Evolutionary conservation across 2,797 vertebrate genomes (phyloP), one percentile per base, ranked within the genome.

Genomic region (Clarias fuscus): DNA sequence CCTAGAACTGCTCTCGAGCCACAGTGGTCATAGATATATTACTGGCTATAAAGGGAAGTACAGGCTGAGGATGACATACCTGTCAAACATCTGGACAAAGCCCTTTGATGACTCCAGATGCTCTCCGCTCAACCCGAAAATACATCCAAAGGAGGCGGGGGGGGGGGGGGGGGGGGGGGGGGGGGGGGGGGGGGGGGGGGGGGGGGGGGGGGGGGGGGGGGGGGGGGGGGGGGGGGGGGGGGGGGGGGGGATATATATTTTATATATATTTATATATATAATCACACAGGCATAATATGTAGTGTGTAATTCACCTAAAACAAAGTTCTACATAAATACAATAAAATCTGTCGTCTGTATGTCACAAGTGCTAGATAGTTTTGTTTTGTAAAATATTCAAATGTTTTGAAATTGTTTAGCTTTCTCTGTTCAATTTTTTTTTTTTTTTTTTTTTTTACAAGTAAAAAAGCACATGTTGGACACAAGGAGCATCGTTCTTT

Each of bases 311-410:
- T 93, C 90, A 94, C 93, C 93, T 91, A 93, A 93, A 97, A 96
- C 95, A 95, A 89, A 73, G 93, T 95, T 95, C 94, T 96, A 97
- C 95, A 96, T 96, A 96, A 97, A 97, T 96, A 97, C 96, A 96
- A 95, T 95, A 92, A 95, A 95, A 92, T 94, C 92, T 94, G 94
- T 91, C 83, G 89, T 94, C 91, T 93, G 95, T 94, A 93, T 95
- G 94, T 96, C 96, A 96, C 95, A 96, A 96, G 95, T 96, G 96
- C 95, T 96, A 94, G 93, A 96, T 95, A 95, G 95, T 94, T 86
- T 93, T 91, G 65, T 89, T 92, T 91, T 93, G 94, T 96, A 94
- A 96, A 96, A 95, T 95, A 95, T 95, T 93, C 93, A 94, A 94
- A 91, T 92, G 93, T 93, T 85, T 85, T 85, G 84, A 88, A 82